These are phyloP conservation scores for Lontra canadensis DNA, from an alignment of 2,113 vertebrate species.

Conservation along the genomic window DNA sequence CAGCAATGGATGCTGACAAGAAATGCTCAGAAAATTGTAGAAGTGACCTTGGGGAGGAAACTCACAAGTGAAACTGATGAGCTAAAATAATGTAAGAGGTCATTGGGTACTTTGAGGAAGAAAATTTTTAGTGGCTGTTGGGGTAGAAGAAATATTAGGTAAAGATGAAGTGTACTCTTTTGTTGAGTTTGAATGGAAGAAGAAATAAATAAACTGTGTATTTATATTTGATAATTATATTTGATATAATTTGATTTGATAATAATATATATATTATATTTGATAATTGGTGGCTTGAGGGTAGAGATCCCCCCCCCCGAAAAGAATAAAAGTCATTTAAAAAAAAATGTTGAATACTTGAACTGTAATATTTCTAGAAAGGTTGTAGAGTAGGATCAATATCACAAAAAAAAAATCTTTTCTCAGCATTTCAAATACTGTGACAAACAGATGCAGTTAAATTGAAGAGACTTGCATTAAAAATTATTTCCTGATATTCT, in stretches of 20 bases:
- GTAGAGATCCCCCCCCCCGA: neutral
- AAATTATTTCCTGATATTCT: neutral
- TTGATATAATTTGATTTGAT: too few relatives aligned
- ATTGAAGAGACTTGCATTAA: neutral
- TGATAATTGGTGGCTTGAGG: neutral
- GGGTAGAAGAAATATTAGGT: neutral
- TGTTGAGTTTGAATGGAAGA: neutral
- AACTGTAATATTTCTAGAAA: neutral
- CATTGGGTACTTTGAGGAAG: neutral
- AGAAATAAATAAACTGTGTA: neutral
- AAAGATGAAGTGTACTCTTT: neutral
- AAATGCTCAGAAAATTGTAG: neutral
- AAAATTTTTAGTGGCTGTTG: rapidly evolving
- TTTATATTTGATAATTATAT: neutral
- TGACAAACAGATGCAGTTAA: neutral
- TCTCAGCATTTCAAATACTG: neutral
- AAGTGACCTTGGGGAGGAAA: neutral
- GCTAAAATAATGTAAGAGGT: neutral
- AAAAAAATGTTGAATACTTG: neutral
- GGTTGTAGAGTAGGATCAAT: neutral
- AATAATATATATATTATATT: neutral
- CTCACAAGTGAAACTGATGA: neutral
- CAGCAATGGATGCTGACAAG: neutral
- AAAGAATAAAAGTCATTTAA: neutral
- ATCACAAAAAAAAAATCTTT: neutral